phyloP scores from a whole-genome alignment of 2,797 vertebrate species.

The Lateolabrax maculatus region DNA sequence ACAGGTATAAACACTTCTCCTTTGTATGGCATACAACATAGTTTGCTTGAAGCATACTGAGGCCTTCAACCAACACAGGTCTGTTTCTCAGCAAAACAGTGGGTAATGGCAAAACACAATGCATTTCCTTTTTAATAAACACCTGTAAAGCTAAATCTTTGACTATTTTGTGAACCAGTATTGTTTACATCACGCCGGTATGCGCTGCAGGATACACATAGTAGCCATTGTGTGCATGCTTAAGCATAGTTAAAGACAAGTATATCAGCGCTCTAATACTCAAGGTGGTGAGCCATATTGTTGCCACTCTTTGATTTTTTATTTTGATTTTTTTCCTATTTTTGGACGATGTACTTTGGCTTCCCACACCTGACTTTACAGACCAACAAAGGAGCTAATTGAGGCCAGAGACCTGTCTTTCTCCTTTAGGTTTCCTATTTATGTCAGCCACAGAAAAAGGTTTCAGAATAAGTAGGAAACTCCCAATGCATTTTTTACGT shows the following conservation, averaged over 20 bases:
- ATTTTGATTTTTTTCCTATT: too few relatives aligned
- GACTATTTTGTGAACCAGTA: background rate
- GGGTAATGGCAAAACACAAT: background rate
- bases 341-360: too few relatives aligned
- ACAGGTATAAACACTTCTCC: background rate
- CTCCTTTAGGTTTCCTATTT: too few relatives aligned
- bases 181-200: background rate
- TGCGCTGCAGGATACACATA: background rate
- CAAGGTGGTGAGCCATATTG: too few relatives aligned
- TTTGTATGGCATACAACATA: background rate
- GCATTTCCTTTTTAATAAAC: background rate
- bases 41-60: background rate
- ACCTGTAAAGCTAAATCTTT: background rate
- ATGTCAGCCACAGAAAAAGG: too few relatives aligned
- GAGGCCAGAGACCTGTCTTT: too few relatives aligned
- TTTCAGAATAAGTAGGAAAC: background rate
- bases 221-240: background rate
- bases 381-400: too few relatives aligned
- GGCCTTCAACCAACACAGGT: background rate
- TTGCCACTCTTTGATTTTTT: too few relatives aligned
- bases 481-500: too few relatives aligned
- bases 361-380: too few relatives aligned
- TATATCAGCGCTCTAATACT: background rate
- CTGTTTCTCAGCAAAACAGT: conserved; percentile 2
- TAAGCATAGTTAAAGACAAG: background rate